Conservation (phyloP, 2,113 vertebrate species). For the Tursiops truncatus region DNA sequence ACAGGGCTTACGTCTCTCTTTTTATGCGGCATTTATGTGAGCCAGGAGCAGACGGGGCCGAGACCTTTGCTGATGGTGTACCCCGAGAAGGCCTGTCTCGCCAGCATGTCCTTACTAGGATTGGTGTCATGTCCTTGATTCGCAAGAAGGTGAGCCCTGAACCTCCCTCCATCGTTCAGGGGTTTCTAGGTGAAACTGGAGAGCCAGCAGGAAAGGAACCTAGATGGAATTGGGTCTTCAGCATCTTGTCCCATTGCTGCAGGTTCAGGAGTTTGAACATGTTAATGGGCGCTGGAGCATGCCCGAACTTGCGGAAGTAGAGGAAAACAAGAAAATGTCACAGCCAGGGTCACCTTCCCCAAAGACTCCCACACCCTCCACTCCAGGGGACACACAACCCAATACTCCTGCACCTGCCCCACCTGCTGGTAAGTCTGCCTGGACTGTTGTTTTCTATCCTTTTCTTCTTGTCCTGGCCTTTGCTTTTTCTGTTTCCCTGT, state of each 20-base stretch:
- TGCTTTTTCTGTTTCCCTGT: conserved; percentile 68
- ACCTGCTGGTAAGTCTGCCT: conserved; percentile 79
- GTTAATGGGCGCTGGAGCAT: conserved; percentile 99
- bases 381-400: conserved; percentile 96
- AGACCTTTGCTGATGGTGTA: conserved; percentile 98
- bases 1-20: conserved; percentile 95
- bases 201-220: not conserved
- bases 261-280: conserved; percentile 99
- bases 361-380: conserved; percentile 89
- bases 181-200: not conserved
- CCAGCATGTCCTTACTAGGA: conserved; percentile 97
- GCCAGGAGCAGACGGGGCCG: conserved; percentile 96
- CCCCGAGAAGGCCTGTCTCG: conserved; percentile 96
- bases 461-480: conserved; percentile 67
- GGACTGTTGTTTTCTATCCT: not conserved
- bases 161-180: not conserved
- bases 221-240: not conserved
- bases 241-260: not conserved
- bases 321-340: conserved; percentile 96
- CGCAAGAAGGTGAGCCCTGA: conserved; percentile 92
- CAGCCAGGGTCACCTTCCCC: conserved; percentile 91
- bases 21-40: conserved; percentile 99
- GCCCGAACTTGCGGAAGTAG: conserved; percentile 97
- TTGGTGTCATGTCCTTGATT: conserved; percentile 99
- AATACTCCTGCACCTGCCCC: conserved; percentile 93